A percentile compares a stretch with the other conserved stretches of the same genome.
phyloP scores from a whole-genome alignment of 2,888 invertebrate species.

The Athalia rosae region DNA sequence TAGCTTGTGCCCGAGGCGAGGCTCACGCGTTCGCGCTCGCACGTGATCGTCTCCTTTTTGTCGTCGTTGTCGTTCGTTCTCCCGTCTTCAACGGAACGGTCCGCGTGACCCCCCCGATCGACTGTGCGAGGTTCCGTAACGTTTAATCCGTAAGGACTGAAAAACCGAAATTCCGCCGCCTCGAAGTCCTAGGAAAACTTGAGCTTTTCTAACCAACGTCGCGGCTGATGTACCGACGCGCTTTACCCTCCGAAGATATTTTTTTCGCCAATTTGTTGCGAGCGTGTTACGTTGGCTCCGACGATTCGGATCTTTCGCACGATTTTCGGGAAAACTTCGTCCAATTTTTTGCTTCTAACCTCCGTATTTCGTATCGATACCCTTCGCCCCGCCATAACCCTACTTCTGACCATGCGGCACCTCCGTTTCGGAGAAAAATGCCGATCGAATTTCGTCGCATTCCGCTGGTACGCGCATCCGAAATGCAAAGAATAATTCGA shows the following conservation, averaged over 20 bases:
- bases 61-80: background rate
- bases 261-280: background rate
- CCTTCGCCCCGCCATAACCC: too few species aligned
- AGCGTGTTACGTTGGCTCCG: background rate
- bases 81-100: background rate
- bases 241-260: background rate
- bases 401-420: too few species aligned
- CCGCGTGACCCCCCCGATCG: background rate
- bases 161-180: background rate
- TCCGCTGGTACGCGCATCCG: background rate
- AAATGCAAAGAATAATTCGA: background rate
- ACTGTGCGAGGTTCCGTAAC: background rate
- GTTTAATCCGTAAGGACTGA: background rate
- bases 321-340: too few species aligned
- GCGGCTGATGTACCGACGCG: background rate
- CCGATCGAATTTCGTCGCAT: background rate
- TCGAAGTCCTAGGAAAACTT: slow-evolving; percentile 2
- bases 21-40: slow-evolving; percentile 16
- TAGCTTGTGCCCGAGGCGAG: background rate
- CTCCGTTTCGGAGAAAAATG: too few species aligned
- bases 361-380: too few species aligned
- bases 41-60: background rate
- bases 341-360: too few species aligned
- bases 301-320: too few species aligned
- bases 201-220: background rate